Evolutionary conservation across 2,797 vertebrate species (phyloP).

Genomic region (Tauraco hartlaubi): DNA sequence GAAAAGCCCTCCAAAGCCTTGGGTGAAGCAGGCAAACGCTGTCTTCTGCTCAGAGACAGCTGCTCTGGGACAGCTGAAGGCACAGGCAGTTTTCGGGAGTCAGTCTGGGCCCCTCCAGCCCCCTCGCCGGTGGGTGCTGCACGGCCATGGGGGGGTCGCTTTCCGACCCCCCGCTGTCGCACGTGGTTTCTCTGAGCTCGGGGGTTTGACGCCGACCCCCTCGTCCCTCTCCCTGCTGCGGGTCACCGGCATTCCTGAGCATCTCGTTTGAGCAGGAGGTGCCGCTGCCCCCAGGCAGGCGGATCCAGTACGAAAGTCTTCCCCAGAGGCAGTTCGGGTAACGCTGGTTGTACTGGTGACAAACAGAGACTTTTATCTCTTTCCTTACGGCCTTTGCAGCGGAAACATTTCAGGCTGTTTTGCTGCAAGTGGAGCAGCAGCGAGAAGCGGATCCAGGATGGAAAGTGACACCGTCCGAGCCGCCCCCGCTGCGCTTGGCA

Average conservation of each 20-base stretch:
- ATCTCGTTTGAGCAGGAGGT: neutral
- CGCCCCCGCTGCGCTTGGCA: neutral
- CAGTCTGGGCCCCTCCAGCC: neutral
- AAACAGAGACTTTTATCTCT: neutral
- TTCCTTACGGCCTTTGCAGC: neutral
- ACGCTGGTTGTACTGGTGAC: neutral
- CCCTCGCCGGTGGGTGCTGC: neutral
- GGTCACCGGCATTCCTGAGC: neutral
- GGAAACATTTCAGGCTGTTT: neutral
- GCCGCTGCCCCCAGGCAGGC: neutral
- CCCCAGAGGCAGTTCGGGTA: neutral
- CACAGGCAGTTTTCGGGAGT: neutral
- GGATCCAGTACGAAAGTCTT: neutral
- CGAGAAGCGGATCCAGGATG: neutral
- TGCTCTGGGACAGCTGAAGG: neutral
- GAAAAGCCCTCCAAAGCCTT: neutral
- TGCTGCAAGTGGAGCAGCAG: neutral
- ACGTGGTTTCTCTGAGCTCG: neutral
- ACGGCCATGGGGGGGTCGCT: rapidly evolving
- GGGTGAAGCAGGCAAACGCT: neutral
- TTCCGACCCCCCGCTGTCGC: neutral
- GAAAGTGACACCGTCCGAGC: neutral
- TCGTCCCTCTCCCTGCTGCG: neutral
- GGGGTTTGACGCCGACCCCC: neutral
- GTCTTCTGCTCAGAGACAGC: neutral